Evolutionary conservation across 2,113 vertebrate genomes (phyloP), one percentile per base, ranked within the genome.

Genomic region (Mus musculus): DNA sequence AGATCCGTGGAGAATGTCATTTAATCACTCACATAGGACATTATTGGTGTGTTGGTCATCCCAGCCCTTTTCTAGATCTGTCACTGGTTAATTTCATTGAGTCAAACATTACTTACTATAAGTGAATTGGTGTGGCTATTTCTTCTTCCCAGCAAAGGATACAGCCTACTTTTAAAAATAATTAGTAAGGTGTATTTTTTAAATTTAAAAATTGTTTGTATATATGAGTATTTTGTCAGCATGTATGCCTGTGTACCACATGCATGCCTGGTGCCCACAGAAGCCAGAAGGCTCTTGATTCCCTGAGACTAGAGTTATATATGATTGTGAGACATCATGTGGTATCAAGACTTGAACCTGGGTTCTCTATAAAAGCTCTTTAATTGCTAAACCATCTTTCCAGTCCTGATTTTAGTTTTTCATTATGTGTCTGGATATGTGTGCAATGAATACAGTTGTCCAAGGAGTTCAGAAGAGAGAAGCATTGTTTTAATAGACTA

Each of bases 31-130:
- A 13, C 4, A 0, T 39, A 54, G 36, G 67, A 42, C 52, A 26
- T 39, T 54, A 28, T 49, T 63, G 2, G 0, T 46, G n/a, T 13
- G 2, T 0, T 19, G 85, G 42, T 24, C n/a, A 2, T 14, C 46
- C 63, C 26, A 63, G n/a, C 1, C 77, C 78, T 65, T 33, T 36
- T 39, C 89, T 30, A 33, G 52, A 42, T 77, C 5, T 89, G 54
- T 49, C 65, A 39, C 86, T 49, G 65, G 16, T 65, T 1, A 0
- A 49, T 24, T 81, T 1, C 56, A 82, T 42, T 84, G 81, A 49
- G 65, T 8, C 26, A 67, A 67, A 67, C 26, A 67, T 30, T 11
- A 67, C 12, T 39, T 22, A 3, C 24, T 39, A 1, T 42, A 10
- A 17, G 39, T 33, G 33, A 36, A 3, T 30, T 7, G 2, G 42